These are phyloP conservation scores for Diaphora mendica DNA, from an alignment of 2,888 invertebrate genomes.

Conservation along the genomic window DNA sequence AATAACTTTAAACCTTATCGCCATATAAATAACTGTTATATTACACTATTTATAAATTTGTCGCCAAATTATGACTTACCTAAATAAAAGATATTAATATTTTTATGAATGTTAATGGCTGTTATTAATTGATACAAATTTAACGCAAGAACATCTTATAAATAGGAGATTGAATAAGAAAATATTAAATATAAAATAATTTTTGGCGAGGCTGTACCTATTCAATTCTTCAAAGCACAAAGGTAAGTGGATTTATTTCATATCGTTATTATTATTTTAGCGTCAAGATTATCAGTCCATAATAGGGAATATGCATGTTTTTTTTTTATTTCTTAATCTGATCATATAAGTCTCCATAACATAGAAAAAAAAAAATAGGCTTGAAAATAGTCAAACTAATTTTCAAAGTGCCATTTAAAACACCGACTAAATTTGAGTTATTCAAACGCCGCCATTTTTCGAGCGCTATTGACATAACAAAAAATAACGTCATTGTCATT, in stretches of 20 bases:
- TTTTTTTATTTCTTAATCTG: too few species aligned
- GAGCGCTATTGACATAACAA: too few species aligned
- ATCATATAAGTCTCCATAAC: too few species aligned
- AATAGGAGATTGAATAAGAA: conserved; percentile 21
- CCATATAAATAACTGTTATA: background rate
- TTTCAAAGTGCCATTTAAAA: too few species aligned
- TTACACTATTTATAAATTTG: background rate
- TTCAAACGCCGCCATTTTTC: too few species aligned
- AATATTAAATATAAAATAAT: conserved; percentile 9
- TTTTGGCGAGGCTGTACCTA: conserved; percentile 6
- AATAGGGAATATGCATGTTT: too few species aligned
- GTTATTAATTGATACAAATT: conserved; percentile 4
- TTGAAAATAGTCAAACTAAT: too few species aligned
- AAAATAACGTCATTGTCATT: too few species aligned
- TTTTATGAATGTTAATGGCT: conserved; percentile 22
- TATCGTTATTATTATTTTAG: background rate
- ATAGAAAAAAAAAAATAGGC: too few species aligned
- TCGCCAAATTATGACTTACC: conserved; percentile 16
- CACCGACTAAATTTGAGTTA: too few species aligned
- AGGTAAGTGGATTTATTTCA: conserved; percentile 11
- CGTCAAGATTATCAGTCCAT: too few species aligned
- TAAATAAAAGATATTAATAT: conserved; percentile 26
- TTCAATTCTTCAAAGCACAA: too few species aligned
- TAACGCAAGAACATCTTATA: conserved; percentile 31
- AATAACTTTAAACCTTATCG: conserved; percentile 24